Conservation (phyloP, 2,888 invertebrate genomes). For the Drosophila limbata region DNA sequence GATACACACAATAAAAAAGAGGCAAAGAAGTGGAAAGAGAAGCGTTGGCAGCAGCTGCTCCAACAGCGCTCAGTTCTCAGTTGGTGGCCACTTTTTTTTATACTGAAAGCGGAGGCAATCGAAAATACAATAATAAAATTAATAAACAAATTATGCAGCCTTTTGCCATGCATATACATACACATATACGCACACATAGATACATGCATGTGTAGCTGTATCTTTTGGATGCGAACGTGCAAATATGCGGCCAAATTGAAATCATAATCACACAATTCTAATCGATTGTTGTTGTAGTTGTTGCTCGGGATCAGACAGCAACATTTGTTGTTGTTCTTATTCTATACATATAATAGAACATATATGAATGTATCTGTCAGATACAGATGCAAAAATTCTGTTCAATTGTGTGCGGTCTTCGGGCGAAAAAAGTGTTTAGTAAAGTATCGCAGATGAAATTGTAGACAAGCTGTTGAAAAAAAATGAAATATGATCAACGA, state of each 20-base stretch:
- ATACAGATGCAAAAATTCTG: conserved; percentile 35
- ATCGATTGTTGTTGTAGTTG: conserved; percentile 24
- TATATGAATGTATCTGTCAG: conserved; percentile 33
- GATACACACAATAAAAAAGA: conserved; percentile 9
- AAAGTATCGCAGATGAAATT: conserved; percentile 21
- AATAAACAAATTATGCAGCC: conserved; percentile 60
- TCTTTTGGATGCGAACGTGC: conserved; percentile 50
- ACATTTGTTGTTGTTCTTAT: background rate
- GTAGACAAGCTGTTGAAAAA: conserved; percentile 16
- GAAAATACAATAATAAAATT: conserved; percentile 42
- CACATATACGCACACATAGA: background rate
- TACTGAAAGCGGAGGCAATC: conserved; percentile 14
- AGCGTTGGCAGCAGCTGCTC: conserved; percentile 43
- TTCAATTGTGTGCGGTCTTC: conserved; percentile 30
- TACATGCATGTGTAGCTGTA: conserved; percentile 25
- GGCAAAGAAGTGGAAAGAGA: conserved; percentile 1
- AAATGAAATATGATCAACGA: conserved; percentile 35
- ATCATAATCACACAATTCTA: conserved; percentile 20
- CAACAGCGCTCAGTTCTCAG: conserved; percentile 59
- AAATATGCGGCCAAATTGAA: conserved; percentile 47
- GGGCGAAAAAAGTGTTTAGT: conserved; percentile 13
- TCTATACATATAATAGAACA: background rate
- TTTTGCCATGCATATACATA: conserved; percentile 1
- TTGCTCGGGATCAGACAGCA: conserved; percentile 26
- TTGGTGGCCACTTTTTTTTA: conserved; percentile 57